Base-by-base conservation (phyloP, 2,888 invertebrate species). In the Drosophila melanosoma region DNA sequence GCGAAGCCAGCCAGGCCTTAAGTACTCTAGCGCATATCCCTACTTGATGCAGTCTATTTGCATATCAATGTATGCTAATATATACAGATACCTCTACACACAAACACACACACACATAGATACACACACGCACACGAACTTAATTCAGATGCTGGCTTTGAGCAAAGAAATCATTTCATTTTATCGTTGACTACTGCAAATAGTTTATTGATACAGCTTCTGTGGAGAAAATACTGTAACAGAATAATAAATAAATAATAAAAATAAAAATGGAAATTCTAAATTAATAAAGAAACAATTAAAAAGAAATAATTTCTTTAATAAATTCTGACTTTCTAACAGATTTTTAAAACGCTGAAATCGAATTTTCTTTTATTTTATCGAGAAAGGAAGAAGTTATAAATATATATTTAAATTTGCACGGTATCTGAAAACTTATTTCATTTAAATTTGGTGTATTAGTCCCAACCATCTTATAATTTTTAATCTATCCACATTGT, bases 21-120 rank as follows among this genome's bases (percentile, higher is more conserved):
- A 40, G 57, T 26, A 32, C 5, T 15, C 15, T 15, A 32, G 15
- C 29, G 17, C 51, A 51, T 17, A 4, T 38, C n/a, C 15, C n/a
- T 8, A 40, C 20, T 29, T 29, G 15, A 26, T 3, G 32, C n/a
- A 12, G 23, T n/a, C 8, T 49, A n/a, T 32, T 40, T 40, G 40
- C 40, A 57, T 40, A 32, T 57, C 12, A 40, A 57, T 42, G 10
- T 32, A 57, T 57, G 42, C 40, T 42, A 57, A 57, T 57, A 7
- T 15, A 20, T 29, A 4, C 20, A 20, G 4, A 33, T 12, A 35
- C 52, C 20, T 20, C 17, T 17, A 36, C 10, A 23, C 20, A 20
- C 38, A 17, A 3, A 17, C 11, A 3, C 15, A 29, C 29, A 7
- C 20, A 12, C n/a, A 15, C 20, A 8, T 20, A 23, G 15, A 12